phyloP scores from a whole-genome alignment of 2,888 invertebrate genomes.

The Acronicta psi region DNA sequence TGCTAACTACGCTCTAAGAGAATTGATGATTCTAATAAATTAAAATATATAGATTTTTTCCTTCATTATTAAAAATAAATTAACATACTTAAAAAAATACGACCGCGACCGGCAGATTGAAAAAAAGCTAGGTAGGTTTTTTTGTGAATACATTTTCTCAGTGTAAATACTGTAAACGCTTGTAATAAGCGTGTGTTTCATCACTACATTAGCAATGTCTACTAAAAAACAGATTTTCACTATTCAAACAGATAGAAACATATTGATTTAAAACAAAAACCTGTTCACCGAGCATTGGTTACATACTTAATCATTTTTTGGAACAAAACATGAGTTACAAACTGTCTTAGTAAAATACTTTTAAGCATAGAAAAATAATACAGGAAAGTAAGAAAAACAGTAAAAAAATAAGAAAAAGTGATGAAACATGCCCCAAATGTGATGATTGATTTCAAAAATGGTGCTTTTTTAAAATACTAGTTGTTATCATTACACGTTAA shows the following conservation, averaged over 20 bases:
- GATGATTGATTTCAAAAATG: slow-evolving; percentile 51
- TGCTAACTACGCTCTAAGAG: too few species aligned
- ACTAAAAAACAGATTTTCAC: too few species aligned
- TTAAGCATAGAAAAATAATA: too few species aligned
- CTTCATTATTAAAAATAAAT: too few species aligned
- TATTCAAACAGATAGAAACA: too few species aligned
- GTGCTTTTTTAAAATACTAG: slow-evolving; percentile 55
- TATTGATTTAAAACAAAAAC: too few species aligned
- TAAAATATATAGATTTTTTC: too few species aligned
- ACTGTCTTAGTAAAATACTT: background rate
- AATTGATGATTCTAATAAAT: too few species aligned
- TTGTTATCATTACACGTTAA: slow-evolving; percentile 33
- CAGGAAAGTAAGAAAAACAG: background rate
- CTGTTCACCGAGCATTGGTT: too few species aligned
- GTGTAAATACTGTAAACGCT: slow-evolving; percentile 12
- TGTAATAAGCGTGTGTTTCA: slow-evolving; percentile 27
- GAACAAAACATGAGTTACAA: background rate
- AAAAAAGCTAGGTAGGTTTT: background rate
- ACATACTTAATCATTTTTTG: background rate
- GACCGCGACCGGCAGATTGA: too few species aligned
- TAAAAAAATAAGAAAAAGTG: slow-evolving; percentile 29
- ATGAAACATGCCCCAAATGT: slow-evolving; percentile 36
- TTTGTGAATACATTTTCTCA: slow-evolving; percentile 15
- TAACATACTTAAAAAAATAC: too few species aligned
- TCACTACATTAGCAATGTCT: slow-evolving; percentile 27